phyloP scores from a whole-genome alignment of 2,797 vertebrate genomes.

The Microctenopoma stevenorrisi region DNA sequence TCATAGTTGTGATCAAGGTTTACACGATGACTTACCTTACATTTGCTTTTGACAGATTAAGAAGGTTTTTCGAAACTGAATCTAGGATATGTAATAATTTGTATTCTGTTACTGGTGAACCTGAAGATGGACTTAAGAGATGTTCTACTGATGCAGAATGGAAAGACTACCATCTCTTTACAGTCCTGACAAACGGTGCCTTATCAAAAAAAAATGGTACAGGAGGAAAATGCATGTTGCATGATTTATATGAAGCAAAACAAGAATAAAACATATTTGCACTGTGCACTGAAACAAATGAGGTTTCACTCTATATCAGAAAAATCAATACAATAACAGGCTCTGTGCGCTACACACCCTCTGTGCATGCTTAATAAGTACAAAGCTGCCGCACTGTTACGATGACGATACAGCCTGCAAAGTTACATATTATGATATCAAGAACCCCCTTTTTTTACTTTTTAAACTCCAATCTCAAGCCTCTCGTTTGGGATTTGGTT shows the following conservation, averaged over 20 bases:
- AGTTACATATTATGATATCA: slow-evolving; percentile 67
- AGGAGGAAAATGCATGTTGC: slow-evolving; percentile 71
- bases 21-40: background rate
- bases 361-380: slow-evolving; percentile 74
- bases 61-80: background rate
- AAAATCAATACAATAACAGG: slow-evolving; percentile 80
- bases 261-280: slow-evolving; percentile 81
- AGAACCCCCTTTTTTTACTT: slow-evolving; percentile 45
- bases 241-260: slow-evolving; percentile 76
- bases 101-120: background rate
- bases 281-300: slow-evolving; percentile 79
- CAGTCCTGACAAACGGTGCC: slow-evolving; percentile 61
- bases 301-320: slow-evolving; percentile 77
- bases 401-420: slow-evolving; percentile 47
- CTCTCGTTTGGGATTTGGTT: slow-evolving; percentile 78
- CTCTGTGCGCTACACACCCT: slow-evolving; percentile 54
- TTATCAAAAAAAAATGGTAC: slow-evolving; percentile 66
- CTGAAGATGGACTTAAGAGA: slow-evolving; percentile 21
- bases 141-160: slow-evolving; percentile 28
- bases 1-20: background rate
- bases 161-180: slow-evolving; percentile 55
- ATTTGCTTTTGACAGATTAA: background rate
- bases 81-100: slow-evolving; percentile 6
- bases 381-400: slow-evolving; percentile 35
- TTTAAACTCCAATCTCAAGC: slow-evolving; percentile 65